Conservation (phyloP, 1,140 invertebrate genomes). For the Pomacea maculata region DNA sequence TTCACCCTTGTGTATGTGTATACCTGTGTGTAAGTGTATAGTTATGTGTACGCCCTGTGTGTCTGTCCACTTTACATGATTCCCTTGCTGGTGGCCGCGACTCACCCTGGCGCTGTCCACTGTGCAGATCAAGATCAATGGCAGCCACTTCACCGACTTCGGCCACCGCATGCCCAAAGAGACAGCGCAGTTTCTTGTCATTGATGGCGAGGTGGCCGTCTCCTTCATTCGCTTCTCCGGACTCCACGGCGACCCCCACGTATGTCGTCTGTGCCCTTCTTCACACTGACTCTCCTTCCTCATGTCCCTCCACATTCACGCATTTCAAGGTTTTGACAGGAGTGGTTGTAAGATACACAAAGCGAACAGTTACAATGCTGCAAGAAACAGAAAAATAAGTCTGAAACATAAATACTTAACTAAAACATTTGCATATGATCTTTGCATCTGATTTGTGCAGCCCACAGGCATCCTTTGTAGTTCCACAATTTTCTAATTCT, state of each 20-base stretch:
- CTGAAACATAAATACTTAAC: too few species aligned
- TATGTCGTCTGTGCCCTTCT: neutral
- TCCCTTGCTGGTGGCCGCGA: too few species aligned
- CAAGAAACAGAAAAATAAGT: too few species aligned
- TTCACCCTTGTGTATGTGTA: neutral
- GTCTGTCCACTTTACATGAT: too few species aligned
- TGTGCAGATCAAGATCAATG: conserved; percentile 79
- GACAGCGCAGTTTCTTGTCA: conserved; percentile 30
- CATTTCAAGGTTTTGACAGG: too few species aligned
- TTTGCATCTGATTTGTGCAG: too few species aligned
- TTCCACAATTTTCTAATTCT: too few species aligned
- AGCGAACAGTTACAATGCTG: too few species aligned
- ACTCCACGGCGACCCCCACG: neutral
- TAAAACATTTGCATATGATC: too few species aligned
- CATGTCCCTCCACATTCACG: neutral
- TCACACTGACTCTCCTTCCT: neutral
- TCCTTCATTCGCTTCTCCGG: conserved; percentile 20
- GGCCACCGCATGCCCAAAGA: conserved; percentile 73
- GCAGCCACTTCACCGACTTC: conserved; percentile 81
- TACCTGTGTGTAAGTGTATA: neutral
- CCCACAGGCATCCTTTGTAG: too few species aligned
- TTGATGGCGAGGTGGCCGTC: conserved; percentile 15
- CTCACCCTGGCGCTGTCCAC: neutral
- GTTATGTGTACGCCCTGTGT: too few species aligned
- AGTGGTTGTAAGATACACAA: too few species aligned